A percentile compares a stretch with the other conserved stretches of the same genome.
Conservation (phyloP, 2,113 vertebrate genomes). For the Cinclus cinclus region DNA sequence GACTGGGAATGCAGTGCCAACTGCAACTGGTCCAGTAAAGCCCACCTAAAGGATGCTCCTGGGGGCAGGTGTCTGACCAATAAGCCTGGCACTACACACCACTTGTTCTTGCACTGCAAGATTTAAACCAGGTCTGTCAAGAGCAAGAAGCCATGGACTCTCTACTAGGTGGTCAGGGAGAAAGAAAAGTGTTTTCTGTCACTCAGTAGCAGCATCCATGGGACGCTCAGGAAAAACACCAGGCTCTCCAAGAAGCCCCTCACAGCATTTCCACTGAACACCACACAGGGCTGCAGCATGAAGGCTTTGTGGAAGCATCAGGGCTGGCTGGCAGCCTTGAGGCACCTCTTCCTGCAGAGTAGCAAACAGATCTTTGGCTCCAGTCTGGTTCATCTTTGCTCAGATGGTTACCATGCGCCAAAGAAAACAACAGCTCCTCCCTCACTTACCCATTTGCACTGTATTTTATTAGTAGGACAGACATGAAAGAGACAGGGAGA, state of each 20-base stretch:
- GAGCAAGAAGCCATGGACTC: background rate
- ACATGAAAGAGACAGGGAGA: background rate
- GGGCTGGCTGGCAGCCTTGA: background rate
- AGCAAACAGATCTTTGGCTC: background rate
- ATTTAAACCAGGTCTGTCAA: background rate
- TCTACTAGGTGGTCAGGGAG: background rate
- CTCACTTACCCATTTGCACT: background rate
- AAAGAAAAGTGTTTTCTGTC: background rate
- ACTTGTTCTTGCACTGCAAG: background rate
- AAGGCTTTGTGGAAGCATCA: background rate
- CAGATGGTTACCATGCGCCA: background rate
- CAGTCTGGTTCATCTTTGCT: background rate
- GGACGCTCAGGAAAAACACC: background rate
- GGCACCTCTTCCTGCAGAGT: background rate
- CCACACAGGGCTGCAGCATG: accelerated
- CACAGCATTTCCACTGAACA: background rate
- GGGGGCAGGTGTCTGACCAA: background rate
- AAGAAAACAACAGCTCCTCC: constrained; percentile 27
- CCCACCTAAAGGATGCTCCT: background rate
- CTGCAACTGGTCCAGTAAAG: background rate
- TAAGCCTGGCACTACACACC: background rate
- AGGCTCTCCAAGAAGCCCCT: background rate
- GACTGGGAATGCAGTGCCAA: background rate
- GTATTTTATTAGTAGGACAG: constrained; percentile 7
- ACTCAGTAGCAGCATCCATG: background rate